Evolutionary conservation across 35 echinoderm and acorn worm species (phyloP), one percentile per base, ranked within the genome.

Genomic region (Heliocidaris erythrogramma): DNA sequence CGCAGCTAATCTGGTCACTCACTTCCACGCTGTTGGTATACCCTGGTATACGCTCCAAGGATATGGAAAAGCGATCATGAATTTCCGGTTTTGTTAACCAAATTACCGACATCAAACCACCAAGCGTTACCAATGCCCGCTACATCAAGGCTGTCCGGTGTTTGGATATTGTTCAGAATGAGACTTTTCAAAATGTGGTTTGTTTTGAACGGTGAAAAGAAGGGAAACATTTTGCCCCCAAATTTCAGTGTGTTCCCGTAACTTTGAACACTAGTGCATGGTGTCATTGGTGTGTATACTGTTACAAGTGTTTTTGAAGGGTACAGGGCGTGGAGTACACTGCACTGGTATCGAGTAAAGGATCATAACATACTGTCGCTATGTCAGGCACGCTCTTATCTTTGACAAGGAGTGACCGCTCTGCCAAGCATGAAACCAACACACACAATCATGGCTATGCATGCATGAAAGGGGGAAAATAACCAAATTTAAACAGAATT

Each of bases 11-110:
- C 65, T 8, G 65, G 27, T 78, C 65, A 78, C 65, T 78, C 65
- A 78, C 27, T 78, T 78, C 65, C 65, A 78, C 65, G 35, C 35
- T 42, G 35, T 42, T 0, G 35, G 35, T 21, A 21, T 78, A n/a
- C 65, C 65, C 65, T 21, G 65, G 65, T 21, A n/a, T n/a, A 21
- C 65, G 65, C 65, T n/a, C 18, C 7, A 18, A 7, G 65, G 21
- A 21, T 7, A 78, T 78, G 65, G 65, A 24, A 78, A 78, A 78
- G 17, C 27, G 65, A 78, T 78, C 65, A 78, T 21, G 65, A 78
- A 78, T 78, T 78, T 78, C 65, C 65, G 65, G 65, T 78, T 78
- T 78, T 56, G 52, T 78, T 78, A 78, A 78, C 65, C 65, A 78
- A 69, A 78, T 78, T 78, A 78, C 65, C 65, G 7, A 78, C 65